Evolutionary conservation across 2,797 vertebrate genomes (phyloP).

Genomic region (Neostethus bicornis): DNA sequence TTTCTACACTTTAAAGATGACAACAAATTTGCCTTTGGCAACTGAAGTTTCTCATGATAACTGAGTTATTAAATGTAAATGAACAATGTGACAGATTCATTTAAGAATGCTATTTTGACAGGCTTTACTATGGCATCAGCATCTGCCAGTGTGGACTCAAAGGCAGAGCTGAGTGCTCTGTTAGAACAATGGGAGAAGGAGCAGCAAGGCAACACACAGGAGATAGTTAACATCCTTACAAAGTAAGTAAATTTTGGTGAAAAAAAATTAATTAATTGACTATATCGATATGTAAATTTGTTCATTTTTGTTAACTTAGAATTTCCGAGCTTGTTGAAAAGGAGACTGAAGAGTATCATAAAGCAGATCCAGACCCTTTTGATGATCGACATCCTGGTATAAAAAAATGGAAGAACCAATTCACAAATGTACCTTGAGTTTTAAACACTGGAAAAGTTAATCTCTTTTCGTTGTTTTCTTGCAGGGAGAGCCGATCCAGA

Average conservation of each 20-base stretch:
- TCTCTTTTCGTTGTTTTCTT: slow-evolving; percentile 53
- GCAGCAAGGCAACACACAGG: slow-evolving; percentile 90
- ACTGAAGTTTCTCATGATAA: too few species aligned
- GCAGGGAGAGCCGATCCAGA: slow-evolving; percentile 97
- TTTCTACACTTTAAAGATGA: too few species aligned
- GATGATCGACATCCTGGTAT: slow-evolving; percentile 97
- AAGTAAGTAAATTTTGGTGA: slow-evolving; percentile 90
- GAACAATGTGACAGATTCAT: not conserved
- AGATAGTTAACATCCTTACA: slow-evolving; percentile 93
- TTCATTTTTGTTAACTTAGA: slow-evolving; percentile 71
- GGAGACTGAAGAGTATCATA: slow-evolving; percentile 98
- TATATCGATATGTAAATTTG: too few species aligned
- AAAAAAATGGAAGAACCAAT: not conserved
- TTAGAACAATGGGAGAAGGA: slow-evolving; percentile 98
- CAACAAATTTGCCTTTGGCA: too few species aligned
- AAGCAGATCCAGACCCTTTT: slow-evolving; percentile 97
- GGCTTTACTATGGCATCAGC: slow-evolving; percentile 76
- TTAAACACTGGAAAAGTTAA: slow-evolving; percentile 24
- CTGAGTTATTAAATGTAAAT: not conserved
- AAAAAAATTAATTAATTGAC: too few species aligned
- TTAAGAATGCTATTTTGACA: slow-evolving; percentile 15
- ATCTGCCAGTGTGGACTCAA: slow-evolving; percentile 90
- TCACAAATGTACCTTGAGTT: not conserved
- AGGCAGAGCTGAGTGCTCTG: slow-evolving; percentile 95
- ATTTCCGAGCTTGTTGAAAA: slow-evolving; percentile 98